A percentile compares a stretch with the other conserved stretches of the same genome.
phyloP scores from a whole-genome alignment of 2,113 vertebrate genomes.

The Actenoides hombroni region DNA sequence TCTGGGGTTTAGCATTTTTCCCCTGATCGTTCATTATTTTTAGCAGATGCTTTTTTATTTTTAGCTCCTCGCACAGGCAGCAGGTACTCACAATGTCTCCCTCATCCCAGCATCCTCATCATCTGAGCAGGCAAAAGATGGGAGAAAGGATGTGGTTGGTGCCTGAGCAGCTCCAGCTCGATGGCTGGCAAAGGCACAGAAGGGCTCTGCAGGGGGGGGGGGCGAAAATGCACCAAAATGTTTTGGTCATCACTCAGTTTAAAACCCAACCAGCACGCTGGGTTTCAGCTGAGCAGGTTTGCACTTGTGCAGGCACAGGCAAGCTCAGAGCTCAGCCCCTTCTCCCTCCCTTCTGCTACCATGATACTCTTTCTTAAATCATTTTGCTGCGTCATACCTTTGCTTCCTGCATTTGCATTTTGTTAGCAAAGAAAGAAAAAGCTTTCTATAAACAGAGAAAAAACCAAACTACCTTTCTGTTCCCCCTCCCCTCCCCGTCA shows the following conservation, averaged over 20 bases:
- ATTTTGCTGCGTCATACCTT: not conserved
- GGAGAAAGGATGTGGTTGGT: not conserved
- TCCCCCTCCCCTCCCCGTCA: not conserved
- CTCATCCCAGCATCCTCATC: not conserved
- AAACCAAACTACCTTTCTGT: not conserved
- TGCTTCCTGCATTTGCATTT: not conserved
- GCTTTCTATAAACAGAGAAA: not conserved
- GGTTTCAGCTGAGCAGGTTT: not conserved
- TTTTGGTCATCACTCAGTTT: not conserved
- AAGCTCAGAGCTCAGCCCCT: not conserved
- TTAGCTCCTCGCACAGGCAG: not conserved
- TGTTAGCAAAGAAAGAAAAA: not conserved
- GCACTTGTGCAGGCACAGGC: accelerated
- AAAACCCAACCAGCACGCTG: not conserved
- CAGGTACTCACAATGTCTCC: not conserved
- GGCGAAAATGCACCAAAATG: accelerated
- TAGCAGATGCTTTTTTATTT: constrained; percentile 17
- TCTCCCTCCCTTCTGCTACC: not conserved
- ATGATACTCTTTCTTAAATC: not conserved
- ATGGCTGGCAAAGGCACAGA: not conserved
- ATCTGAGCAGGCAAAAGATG: not conserved
- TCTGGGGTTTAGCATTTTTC: not conserved
- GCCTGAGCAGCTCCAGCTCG: not conserved
- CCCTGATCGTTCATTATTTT: constrained; percentile 13
- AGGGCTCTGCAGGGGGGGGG: not conserved